phyloP scores from a whole-genome alignment of 2,113 vertebrate genomes.

The Oophaga pumilio region DNA sequence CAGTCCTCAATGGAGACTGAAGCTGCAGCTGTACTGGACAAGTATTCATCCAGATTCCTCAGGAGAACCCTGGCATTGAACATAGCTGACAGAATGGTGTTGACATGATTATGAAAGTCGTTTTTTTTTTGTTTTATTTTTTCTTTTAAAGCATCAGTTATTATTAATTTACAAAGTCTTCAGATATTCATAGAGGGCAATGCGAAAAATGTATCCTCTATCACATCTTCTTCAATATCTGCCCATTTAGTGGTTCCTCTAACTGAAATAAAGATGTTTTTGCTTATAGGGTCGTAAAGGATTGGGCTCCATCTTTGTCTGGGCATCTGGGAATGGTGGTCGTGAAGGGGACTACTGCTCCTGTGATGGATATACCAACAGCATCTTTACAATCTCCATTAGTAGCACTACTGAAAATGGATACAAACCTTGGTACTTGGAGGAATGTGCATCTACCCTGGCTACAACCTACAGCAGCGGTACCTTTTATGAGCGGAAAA shows the following conservation, averaged over 20 bases:
- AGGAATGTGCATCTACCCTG: conserved; percentile 87
- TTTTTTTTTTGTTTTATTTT: neutral
- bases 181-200: neutral
- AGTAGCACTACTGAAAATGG: conserved; percentile 85
- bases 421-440: conserved; percentile 83
- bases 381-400: conserved; percentile 92
- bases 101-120: neutral
- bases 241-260: neutral
- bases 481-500: conserved; percentile 82
- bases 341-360: conserved; percentile 87
- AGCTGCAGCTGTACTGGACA: conserved; percentile 50
- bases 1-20: conserved; percentile 29
- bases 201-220: neutral
- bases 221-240: neutral
- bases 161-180: neutral
- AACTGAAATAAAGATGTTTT: neutral
- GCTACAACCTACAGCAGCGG: conserved; percentile 87
- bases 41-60: conserved; percentile 11
- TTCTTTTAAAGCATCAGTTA: neutral
- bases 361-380: conserved; percentile 92
- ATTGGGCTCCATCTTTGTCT: conserved; percentile 89
- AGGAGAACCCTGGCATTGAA: conserved; percentile 33
- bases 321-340: conserved; percentile 91
- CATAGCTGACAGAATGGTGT: neutral
- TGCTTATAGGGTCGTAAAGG: conserved; percentile 83